Evolutionary conservation across 1,140 invertebrate genomes (phyloP).

Genomic region (Zaprionus tsacasi): DNA sequence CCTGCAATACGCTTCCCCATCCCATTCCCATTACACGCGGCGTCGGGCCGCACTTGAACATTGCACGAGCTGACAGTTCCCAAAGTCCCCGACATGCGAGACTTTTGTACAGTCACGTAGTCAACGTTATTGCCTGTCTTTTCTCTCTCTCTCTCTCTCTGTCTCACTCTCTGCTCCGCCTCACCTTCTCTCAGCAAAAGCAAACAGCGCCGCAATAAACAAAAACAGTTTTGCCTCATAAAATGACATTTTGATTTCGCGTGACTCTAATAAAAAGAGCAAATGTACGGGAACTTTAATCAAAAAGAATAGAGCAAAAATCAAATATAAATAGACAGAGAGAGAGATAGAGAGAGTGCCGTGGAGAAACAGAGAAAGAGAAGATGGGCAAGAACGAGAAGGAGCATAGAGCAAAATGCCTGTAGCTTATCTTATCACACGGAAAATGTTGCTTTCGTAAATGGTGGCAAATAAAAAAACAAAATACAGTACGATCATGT

Average conservation of each 20-base stretch:
- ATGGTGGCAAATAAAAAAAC: slow-evolving; percentile 73
- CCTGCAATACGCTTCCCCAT: slow-evolving; percentile 18
- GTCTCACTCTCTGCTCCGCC: no score
- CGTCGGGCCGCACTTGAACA: slow-evolving; percentile 53
- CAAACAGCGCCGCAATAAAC: slow-evolving; percentile 60
- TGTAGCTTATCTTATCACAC: slow-evolving; percentile 65
- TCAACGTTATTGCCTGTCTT: slow-evolving; percentile 15
- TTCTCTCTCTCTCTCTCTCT: no score
- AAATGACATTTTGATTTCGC: slow-evolving; percentile 74
- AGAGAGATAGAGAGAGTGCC: slow-evolving; percentile 16
- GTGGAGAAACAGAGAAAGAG: neutral
- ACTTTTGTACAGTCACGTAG: slow-evolving; percentile 79
- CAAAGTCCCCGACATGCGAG: slow-evolving; percentile 40
- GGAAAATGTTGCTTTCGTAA: slow-evolving; percentile 75
- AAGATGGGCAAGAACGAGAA: slow-evolving; percentile 17
- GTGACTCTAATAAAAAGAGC: slow-evolving; percentile 71
- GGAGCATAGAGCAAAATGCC: slow-evolving; percentile 33
- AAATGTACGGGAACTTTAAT: slow-evolving; percentile 66
- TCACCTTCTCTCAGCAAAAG: slow-evolving; percentile 10
- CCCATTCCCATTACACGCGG: slow-evolving; percentile 7
- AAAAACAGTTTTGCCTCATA: slow-evolving; percentile 69
- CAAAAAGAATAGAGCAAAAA: slow-evolving; percentile 70
- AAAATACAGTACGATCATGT: slow-evolving; percentile 22
- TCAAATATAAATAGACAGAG: slow-evolving; percentile 59
- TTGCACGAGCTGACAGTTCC: slow-evolving; percentile 52